Evolutionary conservation across 1,140 invertebrate genomes (phyloP), one percentile per base, ranked within the genome.

Genomic region (Condylostylus longicornis): DNA sequence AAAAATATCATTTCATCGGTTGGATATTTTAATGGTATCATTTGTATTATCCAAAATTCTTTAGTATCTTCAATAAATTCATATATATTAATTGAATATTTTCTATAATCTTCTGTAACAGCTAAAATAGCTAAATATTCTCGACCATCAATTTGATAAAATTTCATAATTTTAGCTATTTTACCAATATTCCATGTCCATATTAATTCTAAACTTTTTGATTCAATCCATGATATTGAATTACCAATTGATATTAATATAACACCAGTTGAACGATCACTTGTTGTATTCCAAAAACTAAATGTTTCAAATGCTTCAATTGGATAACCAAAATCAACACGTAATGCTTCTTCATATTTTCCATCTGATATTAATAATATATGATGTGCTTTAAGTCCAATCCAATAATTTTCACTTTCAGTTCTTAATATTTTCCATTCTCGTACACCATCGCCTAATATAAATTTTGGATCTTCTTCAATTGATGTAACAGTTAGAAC

Each of bases 41-140:
- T 48, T 35, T 60, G 57, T 2, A 40, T 40, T 18, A 60, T 46
- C 48, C 52, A 57, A 27, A 54, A 54, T 32, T 60, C 53, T 27
- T 49, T 13, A 0, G 18, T 22, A 9, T 42, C 29, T 13, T 55
- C 18, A 15, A 55, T 37, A 25, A 50, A 48, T 7, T 47, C 42
- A 35, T 57, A 60, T 8, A 58, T 48, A 37, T 49, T 51, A 0
- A 59, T 28, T 10, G 34, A 22, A 28, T 29, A 35, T 29, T 22
- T 23, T 4, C 32, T 27, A 2, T 37, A 17, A 5, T 35, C 35
- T 5, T 46, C 49, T 12, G 29, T 39, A 33, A 48, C 42, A 2
- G 30, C 33, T 2, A 32, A 31, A 2, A 55, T 18, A 1, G 40
- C 38, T 5, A 60, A 21, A 14, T 48, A 49, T n/a, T 47, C 42